Evolutionary conservation across 1,140 invertebrate species (phyloP).

Genomic region (Meteorus sp.): DNA sequence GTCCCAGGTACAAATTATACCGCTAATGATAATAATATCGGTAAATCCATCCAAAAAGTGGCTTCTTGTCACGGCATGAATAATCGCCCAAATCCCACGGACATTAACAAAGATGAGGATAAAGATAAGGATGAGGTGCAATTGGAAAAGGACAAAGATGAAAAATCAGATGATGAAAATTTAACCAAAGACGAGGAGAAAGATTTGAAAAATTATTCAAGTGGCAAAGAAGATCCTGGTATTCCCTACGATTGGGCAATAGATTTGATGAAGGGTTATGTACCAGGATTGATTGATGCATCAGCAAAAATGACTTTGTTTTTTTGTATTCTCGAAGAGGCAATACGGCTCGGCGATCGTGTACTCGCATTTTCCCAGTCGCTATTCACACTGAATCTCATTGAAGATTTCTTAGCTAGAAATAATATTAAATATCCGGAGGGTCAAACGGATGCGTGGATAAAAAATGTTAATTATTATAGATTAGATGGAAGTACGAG

Average conservation of each 20-base stretch:
- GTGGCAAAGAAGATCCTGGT: slow-evolving; percentile 71
- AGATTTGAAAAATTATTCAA: slow-evolving; percentile 58
- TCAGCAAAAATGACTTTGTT: slow-evolving; percentile 95
- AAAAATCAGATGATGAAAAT: slow-evolving; percentile 54
- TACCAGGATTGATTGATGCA: slow-evolving; percentile 86
- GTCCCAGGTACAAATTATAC: slow-evolving; percentile 27
- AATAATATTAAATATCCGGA: slow-evolving; percentile 70
- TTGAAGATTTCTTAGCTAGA: slow-evolving; percentile 91
- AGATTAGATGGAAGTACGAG: slow-evolving; percentile 94
- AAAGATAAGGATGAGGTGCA: slow-evolving; percentile 50
- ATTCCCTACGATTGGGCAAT: slow-evolving; percentile 87
- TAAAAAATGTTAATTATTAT: slow-evolving; percentile 86
- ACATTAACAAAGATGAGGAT: slow-evolving; percentile 41
- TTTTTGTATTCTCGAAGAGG: slow-evolving; percentile 90
- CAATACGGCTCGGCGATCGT: slow-evolving; percentile 83
- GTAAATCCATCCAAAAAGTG: slow-evolving; percentile 16
- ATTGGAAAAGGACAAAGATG: slow-evolving; percentile 64
- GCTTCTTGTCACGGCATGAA: slow-evolving; percentile 11
- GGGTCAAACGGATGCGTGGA: slow-evolving; percentile 75
- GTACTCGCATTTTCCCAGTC: slow-evolving; percentile 97
- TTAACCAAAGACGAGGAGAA: slow-evolving; percentile 54
- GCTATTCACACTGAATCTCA: slow-evolving; percentile 93
- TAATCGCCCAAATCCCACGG: slow-evolving; percentile 42
- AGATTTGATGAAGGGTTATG: slow-evolving; percentile 84
- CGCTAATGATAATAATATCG: slow-evolving; percentile 17